A percentile compares a stretch with the other conserved stretches of the same genome.
Conservation (phyloP, 2,797 vertebrate genomes). For the Acanthurus lineatus region DNA sequence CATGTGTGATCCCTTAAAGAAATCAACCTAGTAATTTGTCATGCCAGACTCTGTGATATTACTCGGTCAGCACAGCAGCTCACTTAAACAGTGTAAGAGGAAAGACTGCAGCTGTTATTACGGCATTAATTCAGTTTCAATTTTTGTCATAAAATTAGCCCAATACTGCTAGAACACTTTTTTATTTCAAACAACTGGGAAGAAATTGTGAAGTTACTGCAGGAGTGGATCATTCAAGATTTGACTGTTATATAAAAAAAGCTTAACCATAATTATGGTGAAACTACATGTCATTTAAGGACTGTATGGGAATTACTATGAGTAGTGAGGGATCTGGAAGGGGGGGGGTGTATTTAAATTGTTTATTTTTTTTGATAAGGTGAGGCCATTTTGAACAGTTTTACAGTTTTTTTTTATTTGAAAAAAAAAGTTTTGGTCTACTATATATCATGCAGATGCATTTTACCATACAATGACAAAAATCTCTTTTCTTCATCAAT, state of each 20-base stretch:
- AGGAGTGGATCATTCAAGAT: neutral
- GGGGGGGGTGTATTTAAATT: neutral
- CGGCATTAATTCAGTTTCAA: constrained; percentile 32
- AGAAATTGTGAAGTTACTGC: constrained; percentile 29
- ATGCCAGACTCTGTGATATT: constrained; percentile 67
- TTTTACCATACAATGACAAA: too few relatives aligned
- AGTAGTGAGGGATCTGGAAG: neutral
- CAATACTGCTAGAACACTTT: neutral
- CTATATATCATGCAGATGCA: too few relatives aligned
- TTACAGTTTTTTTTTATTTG: too few relatives aligned
- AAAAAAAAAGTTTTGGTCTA: too few relatives aligned
- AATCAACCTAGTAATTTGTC: constrained; percentile 76
- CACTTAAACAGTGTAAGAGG: constrained; percentile 40
- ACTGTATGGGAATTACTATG: constrained; percentile 10
- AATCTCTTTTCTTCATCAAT: too few relatives aligned
- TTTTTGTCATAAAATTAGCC: constrained; percentile 37
- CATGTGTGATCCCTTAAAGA: constrained; percentile 77
- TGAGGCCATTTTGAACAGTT: neutral
- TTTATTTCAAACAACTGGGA: constrained; percentile 24
- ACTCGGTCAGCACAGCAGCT: constrained; percentile 67
- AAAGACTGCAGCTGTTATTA: constrained; percentile 42
- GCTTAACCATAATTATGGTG: constrained; percentile 14
- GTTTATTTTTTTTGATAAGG: neutral
- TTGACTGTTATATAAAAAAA: neutral
- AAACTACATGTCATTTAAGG: constrained; percentile 8